phyloP scores from a whole-genome alignment of 53 echinoderm and acorn worm species.

The Mesocentrotus franciscanus region DNA sequence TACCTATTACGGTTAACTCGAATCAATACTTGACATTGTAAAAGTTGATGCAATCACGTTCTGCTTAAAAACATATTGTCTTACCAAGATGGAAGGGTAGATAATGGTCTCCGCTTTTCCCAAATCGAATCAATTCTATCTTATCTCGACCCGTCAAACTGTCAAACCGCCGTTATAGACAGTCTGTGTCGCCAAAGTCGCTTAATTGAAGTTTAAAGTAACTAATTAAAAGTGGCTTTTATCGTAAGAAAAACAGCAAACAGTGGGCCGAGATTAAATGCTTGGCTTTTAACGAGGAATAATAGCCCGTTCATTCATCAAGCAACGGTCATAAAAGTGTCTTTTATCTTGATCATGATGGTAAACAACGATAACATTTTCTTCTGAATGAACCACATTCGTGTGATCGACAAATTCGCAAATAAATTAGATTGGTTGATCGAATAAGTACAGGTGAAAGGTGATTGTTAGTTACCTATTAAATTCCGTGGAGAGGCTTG shows the following conservation, averaged over 20 bases:
- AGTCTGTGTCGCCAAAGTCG: neutral
- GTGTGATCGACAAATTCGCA: neutral
- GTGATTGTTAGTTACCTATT: neutral
- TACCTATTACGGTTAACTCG: neutral
- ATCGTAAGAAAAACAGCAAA: conserved; percentile 32
- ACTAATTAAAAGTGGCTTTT: neutral
- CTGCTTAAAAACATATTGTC: neutral
- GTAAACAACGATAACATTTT: conserved; percentile 18
- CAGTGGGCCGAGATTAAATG: neutral
- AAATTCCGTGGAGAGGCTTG: neutral
- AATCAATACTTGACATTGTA: neutral
- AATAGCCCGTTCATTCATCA: neutral
- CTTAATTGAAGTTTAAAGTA: neutral
- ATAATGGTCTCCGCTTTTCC: neutral
- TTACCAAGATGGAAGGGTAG: neutral
- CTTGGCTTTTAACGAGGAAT: neutral
- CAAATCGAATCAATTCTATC: neutral
- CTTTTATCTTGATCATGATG: neutral
- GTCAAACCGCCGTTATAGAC: neutral
- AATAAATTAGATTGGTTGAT: neutral
- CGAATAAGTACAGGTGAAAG: neutral
- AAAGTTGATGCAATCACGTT: neutral
- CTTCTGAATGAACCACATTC: neutral
- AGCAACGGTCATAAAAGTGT: conserved; percentile 10
- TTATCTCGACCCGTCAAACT: neutral